phyloP scores from a whole-genome alignment of 1,140 invertebrate species.

The Calycopis cecrops region DNA sequence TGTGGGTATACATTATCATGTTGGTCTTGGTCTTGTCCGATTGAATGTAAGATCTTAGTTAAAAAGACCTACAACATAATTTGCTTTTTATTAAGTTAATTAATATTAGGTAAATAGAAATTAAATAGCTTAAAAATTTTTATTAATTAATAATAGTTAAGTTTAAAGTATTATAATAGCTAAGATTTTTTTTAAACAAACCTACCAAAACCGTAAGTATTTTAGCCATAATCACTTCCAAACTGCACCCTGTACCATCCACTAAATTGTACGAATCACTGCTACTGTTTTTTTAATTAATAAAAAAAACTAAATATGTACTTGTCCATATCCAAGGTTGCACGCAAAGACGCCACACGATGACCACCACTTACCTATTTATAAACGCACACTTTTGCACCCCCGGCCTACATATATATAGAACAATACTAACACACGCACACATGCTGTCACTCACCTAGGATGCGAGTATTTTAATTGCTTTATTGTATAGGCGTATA shows the following conservation, averaged over 20 bases:
- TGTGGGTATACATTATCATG: conserved; percentile 21
- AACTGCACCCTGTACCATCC: conserved; percentile 23
- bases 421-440: conserved; percentile 28
- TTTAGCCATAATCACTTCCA: conserved; percentile 46
- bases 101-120: too few species aligned
- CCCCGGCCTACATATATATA: conserved; percentile 29
- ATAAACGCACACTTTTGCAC: conserved; percentile 58
- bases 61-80: conserved; percentile 47
- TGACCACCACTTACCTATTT: conserved; percentile 59
- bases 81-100: not conserved
- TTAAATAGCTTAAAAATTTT: not conserved
- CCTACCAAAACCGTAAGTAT: conserved; percentile 47
- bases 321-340: conserved; percentile 66
- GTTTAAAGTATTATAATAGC: conserved; percentile 3
- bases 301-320: conserved; percentile 36
- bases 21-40: conserved; percentile 39
- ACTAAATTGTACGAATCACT: conserved; percentile 39
- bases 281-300: conserved; percentile 30
- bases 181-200: conserved; percentile 15
- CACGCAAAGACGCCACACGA: conserved; percentile 45
- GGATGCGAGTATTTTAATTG: conserved; percentile 36
- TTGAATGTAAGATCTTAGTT: conserved; percentile 45
- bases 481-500: conserved; percentile 33
- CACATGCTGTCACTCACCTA: conserved; percentile 29
- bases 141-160: not conserved